Base-by-base conservation (phyloP, 2,797 vertebrate species). In the Anas acuta region DNA sequence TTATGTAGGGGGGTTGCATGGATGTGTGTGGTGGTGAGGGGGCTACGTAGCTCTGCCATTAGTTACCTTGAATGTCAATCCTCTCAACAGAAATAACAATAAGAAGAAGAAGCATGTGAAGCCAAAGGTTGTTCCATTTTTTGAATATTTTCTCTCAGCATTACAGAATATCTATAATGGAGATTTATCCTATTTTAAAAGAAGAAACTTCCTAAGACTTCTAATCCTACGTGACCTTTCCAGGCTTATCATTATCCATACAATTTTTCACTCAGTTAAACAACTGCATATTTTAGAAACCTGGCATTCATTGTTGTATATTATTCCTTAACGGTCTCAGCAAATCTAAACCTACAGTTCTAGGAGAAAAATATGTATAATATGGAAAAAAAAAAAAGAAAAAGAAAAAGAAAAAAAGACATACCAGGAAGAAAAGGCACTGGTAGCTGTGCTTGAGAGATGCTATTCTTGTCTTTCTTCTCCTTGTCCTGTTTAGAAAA, bases 1-100 rank as follows among this genome's bases (percentile, higher is more conserved):
- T 2, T 21, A 47, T 21, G 11, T 57, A 75, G 30, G 8, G 8
- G 8, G 5, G 6, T 2, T 4, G 9, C 5, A 5, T 3, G 2
- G 23, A 18, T 9, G 2, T 21, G 13, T 2, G 32, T 12, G 17
- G 25, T 41, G 15, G 17, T 79, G 43, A 39, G 26, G 22, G 91
- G 92, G 61, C 6, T 26, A n/a, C 0, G 2, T 56, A 78, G 18
- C 18, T 60, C 11, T 60, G 45, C 5, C 62, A 57, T 13, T 37
- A 30, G 56, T 69, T 86, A 65, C 56, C n/a, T 71, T 53, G 76
- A 88, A n/a, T 53, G 9, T 33, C 56, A 91, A 53, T 56, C 5
- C 8, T 8, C 51, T 53, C 70, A 73, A 35, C 3, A 43, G 41
- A 3, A 65, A 61, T 60, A 21, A 32, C 65, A 20, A 6, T 19